phyloP scores from a whole-genome alignment of 2,797 vertebrate genomes.

The Holocentrus rufus region DNA sequence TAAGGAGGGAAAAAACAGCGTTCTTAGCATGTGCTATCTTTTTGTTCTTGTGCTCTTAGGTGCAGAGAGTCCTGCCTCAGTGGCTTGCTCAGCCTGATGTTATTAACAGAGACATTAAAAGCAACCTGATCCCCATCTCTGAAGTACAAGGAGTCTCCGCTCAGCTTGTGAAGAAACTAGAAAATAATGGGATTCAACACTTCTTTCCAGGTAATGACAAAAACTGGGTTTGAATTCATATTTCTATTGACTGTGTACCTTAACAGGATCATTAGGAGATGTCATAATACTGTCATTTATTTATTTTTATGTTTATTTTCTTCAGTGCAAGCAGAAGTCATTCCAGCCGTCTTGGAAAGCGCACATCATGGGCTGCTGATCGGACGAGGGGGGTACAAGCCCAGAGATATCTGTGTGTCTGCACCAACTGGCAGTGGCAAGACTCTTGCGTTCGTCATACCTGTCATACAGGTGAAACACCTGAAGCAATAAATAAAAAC shows the following conservation, averaged over 20 bases:
- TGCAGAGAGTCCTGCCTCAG: slow-evolving; percentile 87
- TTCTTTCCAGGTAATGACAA: slow-evolving; percentile 89
- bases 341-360: slow-evolving; percentile 88
- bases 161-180: slow-evolving; percentile 83
- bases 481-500: no score
- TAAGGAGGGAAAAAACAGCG: neutral
- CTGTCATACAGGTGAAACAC: slow-evolving; percentile 89
- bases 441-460: slow-evolving; percentile 93
- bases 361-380: slow-evolving; percentile 82
- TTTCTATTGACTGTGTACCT: neutral
- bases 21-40: neutral
- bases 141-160: slow-evolving; percentile 83
- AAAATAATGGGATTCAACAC: slow-evolving; percentile 82
- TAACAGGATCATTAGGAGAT: no score
- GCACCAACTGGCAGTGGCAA: slow-evolving; percentile 98
- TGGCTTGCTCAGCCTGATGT: slow-evolving; percentile 90
- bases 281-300: no score
- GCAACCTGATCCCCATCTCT: slow-evolving; percentile 80
- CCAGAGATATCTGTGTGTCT: slow-evolving; percentile 93
- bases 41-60: slow-evolving; percentile 72
- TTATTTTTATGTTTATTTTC: no score
- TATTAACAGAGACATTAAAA: slow-evolving; percentile 85
- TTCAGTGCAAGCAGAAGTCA: slow-evolving; percentile 94
- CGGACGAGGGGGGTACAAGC: slow-evolving; percentile 88
- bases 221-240: no score